Evolutionary conservation across 2,797 vertebrate species (phyloP).

Genomic region (Enteromius radiatus): DNA sequence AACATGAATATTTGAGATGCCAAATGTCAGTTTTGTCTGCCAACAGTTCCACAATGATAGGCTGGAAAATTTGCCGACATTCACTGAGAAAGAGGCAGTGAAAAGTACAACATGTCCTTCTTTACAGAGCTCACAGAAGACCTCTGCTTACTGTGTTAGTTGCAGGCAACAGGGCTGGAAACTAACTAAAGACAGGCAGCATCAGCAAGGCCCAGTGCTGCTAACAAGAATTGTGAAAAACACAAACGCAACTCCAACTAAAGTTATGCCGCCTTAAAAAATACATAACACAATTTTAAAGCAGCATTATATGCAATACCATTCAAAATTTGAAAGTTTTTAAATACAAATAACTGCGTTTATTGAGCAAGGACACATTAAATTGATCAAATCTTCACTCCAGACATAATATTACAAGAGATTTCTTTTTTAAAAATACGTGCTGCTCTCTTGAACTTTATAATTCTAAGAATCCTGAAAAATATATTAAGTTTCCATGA

Average conservation of each 20-base stretch:
- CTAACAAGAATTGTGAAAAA: not conserved
- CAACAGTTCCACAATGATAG: conserved; percentile 47
- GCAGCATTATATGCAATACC: not conserved
- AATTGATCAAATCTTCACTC: not conserved
- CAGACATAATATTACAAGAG: not conserved
- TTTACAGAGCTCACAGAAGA: not conserved
- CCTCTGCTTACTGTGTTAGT: not conserved
- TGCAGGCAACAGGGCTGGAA: not conserved
- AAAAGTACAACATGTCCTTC: conserved; percentile 15
- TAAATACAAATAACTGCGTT: too few species aligned
- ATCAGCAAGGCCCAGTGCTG: too few species aligned
- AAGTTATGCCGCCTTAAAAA: not conserved
- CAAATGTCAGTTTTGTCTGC: conserved; percentile 34
- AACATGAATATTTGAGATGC: conserved; percentile 58
- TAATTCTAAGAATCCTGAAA: not conserved
- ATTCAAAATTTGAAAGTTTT: not conserved
- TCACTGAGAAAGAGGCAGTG: conserved; percentile 3
- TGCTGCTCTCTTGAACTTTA: not conserved
- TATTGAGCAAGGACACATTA: not conserved
- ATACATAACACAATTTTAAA: not conserved
- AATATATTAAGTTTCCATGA: not conserved
- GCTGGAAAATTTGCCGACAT: conserved; percentile 24
- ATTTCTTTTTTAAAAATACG: not conserved
- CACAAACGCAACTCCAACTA: not conserved
- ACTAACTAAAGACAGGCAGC: not conserved